Evolutionary conservation across 2,888 invertebrate species (phyloP).

Genomic region (Ctenicera cuprea): DNA sequence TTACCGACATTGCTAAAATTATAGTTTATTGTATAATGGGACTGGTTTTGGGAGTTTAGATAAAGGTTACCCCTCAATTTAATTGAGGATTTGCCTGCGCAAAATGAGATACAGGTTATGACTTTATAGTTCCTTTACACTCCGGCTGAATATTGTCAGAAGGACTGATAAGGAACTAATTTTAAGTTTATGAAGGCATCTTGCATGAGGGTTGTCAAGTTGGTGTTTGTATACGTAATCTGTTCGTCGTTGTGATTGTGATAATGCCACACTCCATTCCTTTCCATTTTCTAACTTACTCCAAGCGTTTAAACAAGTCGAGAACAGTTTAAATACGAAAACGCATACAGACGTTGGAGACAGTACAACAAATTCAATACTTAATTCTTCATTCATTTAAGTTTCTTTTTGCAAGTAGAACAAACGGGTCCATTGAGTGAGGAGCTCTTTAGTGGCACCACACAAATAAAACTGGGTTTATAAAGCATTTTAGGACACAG

Average conservation of each 20-base stretch:
- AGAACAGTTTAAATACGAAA: neutral
- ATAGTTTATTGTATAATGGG: slow-evolving; percentile 49
- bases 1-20: slow-evolving; percentile 51
- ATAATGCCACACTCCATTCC: neutral
- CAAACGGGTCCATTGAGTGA: too few species aligned
- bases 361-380: neutral
- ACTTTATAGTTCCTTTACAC: slow-evolving; percentile 32
- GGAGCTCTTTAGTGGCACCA: too few species aligned
- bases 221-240: slow-evolving; percentile 13
- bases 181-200: slow-evolving; percentile 29
- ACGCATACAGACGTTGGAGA: too few species aligned
- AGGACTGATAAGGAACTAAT: slow-evolving; percentile 34
- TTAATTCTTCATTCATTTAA: too few species aligned
- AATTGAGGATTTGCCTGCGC: slow-evolving; percentile 34
- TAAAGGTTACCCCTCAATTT: slow-evolving; percentile 35
- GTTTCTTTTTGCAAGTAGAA: too few species aligned
- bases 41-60: slow-evolving; percentile 41
- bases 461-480: too few species aligned
- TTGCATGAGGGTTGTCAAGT: slow-evolving; percentile 25
- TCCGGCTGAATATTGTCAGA: slow-evolving; percentile 19
- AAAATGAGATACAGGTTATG: slow-evolving; percentile 42
- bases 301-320: neutral
- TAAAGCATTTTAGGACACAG: too few species aligned
- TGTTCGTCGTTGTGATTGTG: neutral
- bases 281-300: neutral